phyloP scores from a whole-genome alignment of 2,888 invertebrate genomes.

The Halictus ligatus region DNA sequence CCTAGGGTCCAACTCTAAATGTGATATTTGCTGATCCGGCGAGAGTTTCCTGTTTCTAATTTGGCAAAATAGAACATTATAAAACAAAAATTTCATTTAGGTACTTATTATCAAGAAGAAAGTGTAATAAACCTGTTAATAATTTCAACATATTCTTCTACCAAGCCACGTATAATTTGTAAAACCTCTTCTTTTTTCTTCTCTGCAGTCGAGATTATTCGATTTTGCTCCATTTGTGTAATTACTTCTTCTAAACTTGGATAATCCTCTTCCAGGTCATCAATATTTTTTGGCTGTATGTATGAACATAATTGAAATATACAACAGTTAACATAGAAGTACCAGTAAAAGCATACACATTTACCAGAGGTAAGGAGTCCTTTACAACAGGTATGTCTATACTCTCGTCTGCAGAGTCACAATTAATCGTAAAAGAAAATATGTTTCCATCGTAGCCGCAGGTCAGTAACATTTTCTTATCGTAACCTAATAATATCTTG shows the following conservation, averaged over 20 bases:
- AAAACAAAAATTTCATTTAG: neutral
- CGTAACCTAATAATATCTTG: slow-evolving; percentile 87
- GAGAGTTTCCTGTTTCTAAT: slow-evolving; percentile 87
- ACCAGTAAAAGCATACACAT: neutral
- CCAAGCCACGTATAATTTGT: slow-evolving; percentile 85
- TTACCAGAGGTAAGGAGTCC: slow-evolving; percentile 52
- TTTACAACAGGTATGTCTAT: slow-evolving; percentile 53
- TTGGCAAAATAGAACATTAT: slow-evolving; percentile 7
- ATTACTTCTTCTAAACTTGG: slow-evolving; percentile 89
- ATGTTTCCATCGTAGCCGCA: slow-evolving; percentile 92
- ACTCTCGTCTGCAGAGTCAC: slow-evolving; percentile 47
- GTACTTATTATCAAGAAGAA: neutral
- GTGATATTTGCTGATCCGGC: slow-evolving; percentile 86
- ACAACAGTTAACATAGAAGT: neutral
- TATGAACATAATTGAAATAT: slow-evolving; percentile 9
- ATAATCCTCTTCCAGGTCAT: slow-evolving; percentile 83
- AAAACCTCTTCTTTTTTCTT: slow-evolving; percentile 88
- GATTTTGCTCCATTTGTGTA: slow-evolving; percentile 88
- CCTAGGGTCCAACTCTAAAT: slow-evolving; percentile 89
- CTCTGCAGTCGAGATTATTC: slow-evolving; percentile 87
- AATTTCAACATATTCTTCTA: slow-evolving; percentile 87
- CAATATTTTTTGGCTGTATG: slow-evolving; percentile 62
- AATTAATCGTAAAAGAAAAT: slow-evolving; percentile 87
- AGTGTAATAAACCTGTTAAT: slow-evolving; percentile 84
- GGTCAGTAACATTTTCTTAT: slow-evolving; percentile 87